Evolutionary conservation across 2,113 vertebrate genomes (phyloP), one percentile per base, ranked within the genome.

Genomic region (Phalacrocorax carbo): DNA sequence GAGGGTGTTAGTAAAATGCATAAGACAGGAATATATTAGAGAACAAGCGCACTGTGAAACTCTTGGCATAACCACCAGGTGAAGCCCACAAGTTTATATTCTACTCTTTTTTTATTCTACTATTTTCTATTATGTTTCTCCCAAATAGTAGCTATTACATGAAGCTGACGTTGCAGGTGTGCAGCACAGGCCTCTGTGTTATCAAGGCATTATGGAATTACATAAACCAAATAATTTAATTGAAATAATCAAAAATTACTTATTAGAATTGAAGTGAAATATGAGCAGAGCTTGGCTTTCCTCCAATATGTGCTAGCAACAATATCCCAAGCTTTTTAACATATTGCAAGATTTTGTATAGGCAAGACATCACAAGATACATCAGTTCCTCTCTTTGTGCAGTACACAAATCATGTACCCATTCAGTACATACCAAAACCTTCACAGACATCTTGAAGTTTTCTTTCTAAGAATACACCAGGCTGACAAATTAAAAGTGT

Each of bases 201-300:
- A 69, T 58, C 27, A 84, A 92, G 19, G 34, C 86, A 93, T 64
- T 70, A 73, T n/a, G 25, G 58, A 73, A 93, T 91, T 61, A 76
- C 7, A 93, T 46, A 34, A 87, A 79, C 10, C 0, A 0, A 94
- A 60, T 69, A 90, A 93, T 85, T 88, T 57, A 76, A 85, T 49
- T 88, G 25, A 94, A 96, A 92, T 83, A 8, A 93, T 90, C 1
- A 66, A 95, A 88, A 94, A 85, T 72, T 42, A 86, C 44, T 84
- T 81, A 57, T 13, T 60, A 70, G 40, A 94, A 82, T 15, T 76
- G 27, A 94, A 68, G 30, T 15, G 48, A 85, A 91, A 80, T 15
- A 88, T 0, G 1, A 87, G 34, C 78, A 87, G 57, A 82, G 20
- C 34, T 91, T 82, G 80, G 44, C 57, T 94, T 86, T 89, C 54